Conservation (phyloP, 1,140 invertebrate species). For the Saccostrea glomerata region DNA sequence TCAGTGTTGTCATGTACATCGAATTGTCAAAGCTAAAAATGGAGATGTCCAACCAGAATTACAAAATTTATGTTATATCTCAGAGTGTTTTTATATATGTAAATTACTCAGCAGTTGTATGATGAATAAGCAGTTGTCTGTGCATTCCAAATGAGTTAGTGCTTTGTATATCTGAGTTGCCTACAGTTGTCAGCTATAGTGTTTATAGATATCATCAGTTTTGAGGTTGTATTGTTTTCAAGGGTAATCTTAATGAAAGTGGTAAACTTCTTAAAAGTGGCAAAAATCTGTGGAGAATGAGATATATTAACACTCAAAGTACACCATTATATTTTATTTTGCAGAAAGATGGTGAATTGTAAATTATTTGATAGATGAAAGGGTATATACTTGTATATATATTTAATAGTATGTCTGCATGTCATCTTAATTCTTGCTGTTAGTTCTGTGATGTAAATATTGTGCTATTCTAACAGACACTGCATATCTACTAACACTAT, state of each 20-base stretch:
- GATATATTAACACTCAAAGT: neutral
- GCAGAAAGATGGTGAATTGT: neutral
- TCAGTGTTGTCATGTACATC: constrained; percentile 33
- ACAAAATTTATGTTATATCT: neutral
- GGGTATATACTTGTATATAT: neutral
- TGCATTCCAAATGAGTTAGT: constrained; percentile 34
- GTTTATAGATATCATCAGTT: neutral
- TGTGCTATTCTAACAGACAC: constrained; percentile 2
- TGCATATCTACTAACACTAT: neutral
- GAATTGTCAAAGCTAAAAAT: constrained; percentile 29
- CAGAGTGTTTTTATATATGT: neutral
- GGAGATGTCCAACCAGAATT: constrained; percentile 9
- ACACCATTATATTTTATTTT: neutral
- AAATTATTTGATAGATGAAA: constrained; percentile 15
- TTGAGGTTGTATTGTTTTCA: constrained; percentile 1
- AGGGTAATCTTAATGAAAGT: neutral
- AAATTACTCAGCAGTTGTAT: constrained; percentile 7
- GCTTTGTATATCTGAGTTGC: constrained; percentile 20
- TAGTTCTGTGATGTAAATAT: neutral
- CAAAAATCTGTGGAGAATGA: neutral
- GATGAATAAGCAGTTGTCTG: neutral
- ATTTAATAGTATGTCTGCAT: constrained; percentile 4
- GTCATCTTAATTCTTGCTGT: neutral
- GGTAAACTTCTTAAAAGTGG: neutral
- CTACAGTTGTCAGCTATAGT: constrained; percentile 18